Percentiles rank a stretch among this genome's conserved stretches.
phyloP scores from a whole-genome alignment of 2,113 vertebrate species.

The Paralichthys olivaceus region DNA sequence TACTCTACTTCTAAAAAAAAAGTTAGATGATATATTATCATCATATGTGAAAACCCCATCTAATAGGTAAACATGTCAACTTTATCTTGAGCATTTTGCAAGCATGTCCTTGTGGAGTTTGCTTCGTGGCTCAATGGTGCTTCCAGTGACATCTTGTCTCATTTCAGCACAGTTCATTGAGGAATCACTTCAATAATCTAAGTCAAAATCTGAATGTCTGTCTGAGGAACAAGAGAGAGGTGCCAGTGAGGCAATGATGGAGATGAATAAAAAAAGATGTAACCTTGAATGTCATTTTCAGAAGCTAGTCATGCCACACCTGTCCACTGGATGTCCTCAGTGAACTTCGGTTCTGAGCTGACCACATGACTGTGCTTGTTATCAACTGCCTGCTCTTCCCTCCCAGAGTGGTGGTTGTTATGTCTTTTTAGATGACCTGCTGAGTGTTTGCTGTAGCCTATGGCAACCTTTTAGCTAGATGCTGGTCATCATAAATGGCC shows the following conservation, averaged over 20 bases:
- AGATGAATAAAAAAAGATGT: not conserved
- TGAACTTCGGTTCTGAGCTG: not conserved
- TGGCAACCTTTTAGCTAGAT: not conserved
- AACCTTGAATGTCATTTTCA: not conserved
- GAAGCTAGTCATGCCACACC: not conserved
- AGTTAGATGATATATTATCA: no score
- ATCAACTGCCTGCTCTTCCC: not conserved
- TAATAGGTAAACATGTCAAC: not conserved
- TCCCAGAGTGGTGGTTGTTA: not conserved
- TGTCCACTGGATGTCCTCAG: slow-evolving; percentile 29
- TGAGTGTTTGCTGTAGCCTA: not conserved
- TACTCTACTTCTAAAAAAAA: not conserved
- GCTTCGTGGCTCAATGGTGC: no score
- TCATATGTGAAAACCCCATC: not conserved
- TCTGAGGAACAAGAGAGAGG: not conserved
- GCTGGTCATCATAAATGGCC: no score
- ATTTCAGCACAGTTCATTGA: not conserved
- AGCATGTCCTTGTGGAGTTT: not conserved
- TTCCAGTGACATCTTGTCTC: not conserved
- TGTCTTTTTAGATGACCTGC: not conserved
- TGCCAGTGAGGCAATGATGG: not conserved
- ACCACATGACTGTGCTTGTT: not conserved
- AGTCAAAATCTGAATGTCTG: not conserved
- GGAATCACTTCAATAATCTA: not conserved
- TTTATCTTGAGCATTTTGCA: not conserved